These are phyloP conservation scores for Lobophora halterata DNA, from an alignment of 2,888 invertebrate genomes.

Conservation along the genomic window DNA sequence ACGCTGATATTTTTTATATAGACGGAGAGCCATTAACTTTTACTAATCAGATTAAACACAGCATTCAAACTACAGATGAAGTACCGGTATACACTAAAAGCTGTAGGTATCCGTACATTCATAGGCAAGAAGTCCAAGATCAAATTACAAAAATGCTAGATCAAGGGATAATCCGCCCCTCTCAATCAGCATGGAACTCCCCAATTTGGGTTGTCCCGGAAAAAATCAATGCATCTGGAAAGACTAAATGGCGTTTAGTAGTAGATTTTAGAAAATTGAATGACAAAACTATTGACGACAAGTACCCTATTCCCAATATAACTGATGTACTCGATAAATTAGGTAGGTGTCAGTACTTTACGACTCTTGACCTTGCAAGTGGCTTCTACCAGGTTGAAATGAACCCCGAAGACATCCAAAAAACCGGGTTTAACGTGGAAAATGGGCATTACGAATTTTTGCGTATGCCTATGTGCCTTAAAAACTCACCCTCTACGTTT, in stretches of 20 bases:
- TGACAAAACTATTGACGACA: conserved; percentile 31
- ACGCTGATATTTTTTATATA: conserved; percentile 30
- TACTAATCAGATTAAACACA: conserved; percentile 17
- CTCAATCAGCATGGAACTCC: conserved; percentile 9
- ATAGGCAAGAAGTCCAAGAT: conserved; percentile 19
- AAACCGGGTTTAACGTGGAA: conserved; percentile 38
- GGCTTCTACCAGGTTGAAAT: conserved; percentile 24
- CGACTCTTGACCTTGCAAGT: conserved; percentile 25
- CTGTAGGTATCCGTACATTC: conserved; percentile 18
- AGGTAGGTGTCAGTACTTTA: conserved; percentile 30
- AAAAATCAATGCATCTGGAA: conserved; percentile 22
- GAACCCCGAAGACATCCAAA: conserved; percentile 27
- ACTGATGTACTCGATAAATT: conserved; percentile 34
- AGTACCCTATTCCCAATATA: too few species aligned
- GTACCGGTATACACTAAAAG: conserved; percentile 18
- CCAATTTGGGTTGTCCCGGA: too few species aligned
- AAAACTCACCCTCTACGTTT: not conserved
- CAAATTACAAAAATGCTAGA: conserved; percentile 20
- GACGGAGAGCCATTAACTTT: conserved; percentile 23
- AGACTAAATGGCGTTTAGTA: conserved; percentile 27
- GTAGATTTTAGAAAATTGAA: conserved; percentile 32
- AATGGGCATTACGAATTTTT: conserved; percentile 35
- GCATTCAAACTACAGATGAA: conserved; percentile 14
- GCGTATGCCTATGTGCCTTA: too few species aligned
- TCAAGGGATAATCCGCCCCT: conserved; percentile 15